Evolutionary conservation across 2,888 invertebrate genomes (phyloP).

Genomic region (Epicampocera succincta): DNA sequence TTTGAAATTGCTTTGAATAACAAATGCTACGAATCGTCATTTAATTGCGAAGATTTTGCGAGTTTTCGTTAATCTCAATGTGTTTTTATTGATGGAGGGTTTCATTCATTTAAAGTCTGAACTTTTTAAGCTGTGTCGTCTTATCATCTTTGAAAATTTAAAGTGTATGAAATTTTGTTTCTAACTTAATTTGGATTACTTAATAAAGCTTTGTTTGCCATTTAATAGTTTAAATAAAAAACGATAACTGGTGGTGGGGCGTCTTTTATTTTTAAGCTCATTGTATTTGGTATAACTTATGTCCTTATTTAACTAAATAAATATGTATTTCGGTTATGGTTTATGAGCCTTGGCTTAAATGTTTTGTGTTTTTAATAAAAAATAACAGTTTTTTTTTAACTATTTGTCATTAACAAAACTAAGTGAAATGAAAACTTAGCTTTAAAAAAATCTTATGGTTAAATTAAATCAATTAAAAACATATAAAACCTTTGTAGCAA

Average conservation of each 20-base stretch:
- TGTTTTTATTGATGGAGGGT: not conserved
- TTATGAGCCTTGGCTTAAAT: slow-evolving; percentile 54
- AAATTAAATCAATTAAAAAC: slow-evolving; percentile 31
- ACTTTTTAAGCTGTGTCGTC: not conserved
- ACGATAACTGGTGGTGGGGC: slow-evolving; percentile 60
- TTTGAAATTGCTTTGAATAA: too few species aligned
- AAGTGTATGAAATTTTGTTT: not conserved
- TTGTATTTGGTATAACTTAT: slow-evolving; percentile 40
- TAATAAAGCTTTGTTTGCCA: not conserved
- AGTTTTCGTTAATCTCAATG: too few species aligned
- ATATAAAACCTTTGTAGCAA: slow-evolving; percentile 79
- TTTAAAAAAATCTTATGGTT: slow-evolving; percentile 6
- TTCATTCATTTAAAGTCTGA: too few species aligned
- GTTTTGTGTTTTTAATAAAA: slow-evolving; percentile 53
- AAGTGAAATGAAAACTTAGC: slow-evolving; percentile 3
- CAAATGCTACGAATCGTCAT: not conserved
- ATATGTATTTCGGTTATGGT: slow-evolving; percentile 60
- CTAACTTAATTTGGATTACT: too few species aligned
- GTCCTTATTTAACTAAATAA: slow-evolving; percentile 29
- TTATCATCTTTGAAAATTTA: not conserved
- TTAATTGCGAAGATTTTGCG: not conserved
- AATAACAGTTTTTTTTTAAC: slow-evolving; percentile 40
- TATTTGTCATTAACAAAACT: slow-evolving; percentile 52
- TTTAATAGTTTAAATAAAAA: slow-evolving; percentile 12
- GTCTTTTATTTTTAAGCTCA: slow-evolving; percentile 42